These are phyloP conservation scores for Acanthosepion pharaonis DNA, from an alignment of 2,888 invertebrate genomes.

Conservation along the genomic window DNA sequence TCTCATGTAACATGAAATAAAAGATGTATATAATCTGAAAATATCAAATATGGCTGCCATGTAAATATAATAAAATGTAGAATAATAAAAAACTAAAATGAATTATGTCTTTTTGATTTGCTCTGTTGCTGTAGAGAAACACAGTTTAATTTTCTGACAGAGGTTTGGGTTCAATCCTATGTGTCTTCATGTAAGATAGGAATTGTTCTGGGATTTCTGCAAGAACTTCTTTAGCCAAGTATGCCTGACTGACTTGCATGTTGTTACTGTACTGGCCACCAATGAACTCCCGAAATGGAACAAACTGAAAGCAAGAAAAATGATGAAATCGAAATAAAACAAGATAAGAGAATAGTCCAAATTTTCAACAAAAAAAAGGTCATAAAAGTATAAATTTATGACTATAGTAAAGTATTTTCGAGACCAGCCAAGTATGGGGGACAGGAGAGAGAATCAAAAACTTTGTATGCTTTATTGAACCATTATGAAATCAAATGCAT, in stretches of 20 bases:
- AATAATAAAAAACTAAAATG: not conserved
- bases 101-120: slow-evolving; percentile 37
- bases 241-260: slow-evolving; percentile 64
- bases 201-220: slow-evolving; percentile 75
- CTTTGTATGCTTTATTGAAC: no score
- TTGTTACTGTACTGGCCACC: slow-evolving; percentile 55
- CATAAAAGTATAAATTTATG: no score
- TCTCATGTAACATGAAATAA: not conserved
- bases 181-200: slow-evolving; percentile 76
- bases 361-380: no score
- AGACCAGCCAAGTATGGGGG: no score
- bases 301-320: slow-evolving; percentile 62
- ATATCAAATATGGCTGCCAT: not conserved
- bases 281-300: slow-evolving; percentile 72
- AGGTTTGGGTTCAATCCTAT: slow-evolving; percentile 62
- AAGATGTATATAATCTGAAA: not conserved
- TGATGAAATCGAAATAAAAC: not conserved
- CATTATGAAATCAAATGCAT: no score
- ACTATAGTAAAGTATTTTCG: no score
- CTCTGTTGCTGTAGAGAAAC: slow-evolving; percentile 20
- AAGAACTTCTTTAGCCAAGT: slow-evolving; percentile 78
- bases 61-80: slow-evolving; percentile 15
- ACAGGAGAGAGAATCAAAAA: no score
- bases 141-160: not conserved
- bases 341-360: not conserved